Percentiles rank a stretch among this genome's conserved stretches.
phyloP scores from a whole-genome alignment of 2,888 invertebrate species.

The Hymenopus coronatus region DNA sequence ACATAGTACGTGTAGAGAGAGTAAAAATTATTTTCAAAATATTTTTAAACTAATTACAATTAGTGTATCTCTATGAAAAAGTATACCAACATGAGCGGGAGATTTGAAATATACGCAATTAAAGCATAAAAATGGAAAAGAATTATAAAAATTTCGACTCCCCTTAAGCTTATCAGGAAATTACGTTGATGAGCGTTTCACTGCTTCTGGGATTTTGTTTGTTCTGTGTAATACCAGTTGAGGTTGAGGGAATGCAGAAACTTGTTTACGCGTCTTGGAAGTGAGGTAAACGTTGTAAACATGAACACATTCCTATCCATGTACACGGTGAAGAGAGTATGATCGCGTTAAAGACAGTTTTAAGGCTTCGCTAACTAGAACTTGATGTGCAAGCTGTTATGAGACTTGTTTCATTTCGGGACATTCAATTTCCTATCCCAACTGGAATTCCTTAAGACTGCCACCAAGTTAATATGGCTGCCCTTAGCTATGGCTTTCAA shows the following conservation, averaged over 20 bases:
- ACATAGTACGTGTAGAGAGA: no score
- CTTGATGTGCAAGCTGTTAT: not conserved
- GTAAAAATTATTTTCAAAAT: no score
- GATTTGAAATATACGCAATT: no score
- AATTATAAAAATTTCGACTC: no score
- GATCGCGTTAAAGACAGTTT: not conserved
- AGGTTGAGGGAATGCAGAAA: no score
- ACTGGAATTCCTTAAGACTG: not conserved
- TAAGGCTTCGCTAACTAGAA: not conserved
- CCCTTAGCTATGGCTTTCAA: not conserved
- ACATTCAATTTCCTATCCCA: not conserved
- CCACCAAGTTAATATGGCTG: not conserved
- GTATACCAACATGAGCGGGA: no score
- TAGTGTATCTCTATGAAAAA: no score
- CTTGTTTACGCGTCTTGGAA: not conserved
- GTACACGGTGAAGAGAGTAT: not conserved
- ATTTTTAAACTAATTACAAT: no score
- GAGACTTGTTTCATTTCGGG: not conserved
- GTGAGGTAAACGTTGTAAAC: not conserved
- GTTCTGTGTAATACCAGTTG: not conserved
- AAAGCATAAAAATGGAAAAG: no score
- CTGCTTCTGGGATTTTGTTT: not conserved
- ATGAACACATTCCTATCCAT: not conserved
- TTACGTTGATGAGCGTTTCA: not conserved
- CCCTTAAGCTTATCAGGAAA: not conserved